Evolutionary conservation across 1,140 invertebrate genomes (phyloP).

Genomic region (Psilanteris sp.): DNA sequence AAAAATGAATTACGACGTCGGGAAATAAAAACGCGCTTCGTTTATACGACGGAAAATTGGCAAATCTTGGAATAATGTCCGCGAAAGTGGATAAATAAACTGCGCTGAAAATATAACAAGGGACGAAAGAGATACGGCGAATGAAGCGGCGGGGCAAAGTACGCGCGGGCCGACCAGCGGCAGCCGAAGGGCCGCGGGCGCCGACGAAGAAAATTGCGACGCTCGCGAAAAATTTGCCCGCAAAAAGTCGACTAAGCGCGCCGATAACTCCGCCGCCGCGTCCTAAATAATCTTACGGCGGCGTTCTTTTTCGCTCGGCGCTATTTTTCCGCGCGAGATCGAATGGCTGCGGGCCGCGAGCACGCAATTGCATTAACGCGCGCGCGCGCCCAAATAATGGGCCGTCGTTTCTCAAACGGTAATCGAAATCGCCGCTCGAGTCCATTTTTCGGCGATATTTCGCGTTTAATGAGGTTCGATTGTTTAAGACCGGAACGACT

Average conservation of each 20-base stretch:
- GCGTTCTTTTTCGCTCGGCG: conserved; percentile 48
- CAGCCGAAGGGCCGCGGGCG: conserved; percentile 31
- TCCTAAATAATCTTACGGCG: conserved; percentile 49
- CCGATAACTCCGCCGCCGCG: conserved; percentile 45
- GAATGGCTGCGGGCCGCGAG: conserved; percentile 69
- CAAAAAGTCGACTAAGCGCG: conserved; percentile 47
- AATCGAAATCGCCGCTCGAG: conserved; percentile 28
- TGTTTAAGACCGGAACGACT: no score
- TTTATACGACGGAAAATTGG: no score
- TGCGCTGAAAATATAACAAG: conserved; percentile 51
- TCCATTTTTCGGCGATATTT: conserved; percentile 25
- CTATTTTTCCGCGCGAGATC: conserved; percentile 75
- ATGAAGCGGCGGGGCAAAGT: conserved; percentile 30
- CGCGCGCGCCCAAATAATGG: conserved; percentile 39
- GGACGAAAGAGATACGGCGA: conserved; percentile 38
- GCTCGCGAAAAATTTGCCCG: conserved; percentile 47
- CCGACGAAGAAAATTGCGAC: conserved; percentile 53
- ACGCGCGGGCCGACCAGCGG: no score
- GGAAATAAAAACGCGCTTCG: no score
- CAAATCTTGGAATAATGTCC: conserved; percentile 38
- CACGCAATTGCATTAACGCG: no score
- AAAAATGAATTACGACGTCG: no score
- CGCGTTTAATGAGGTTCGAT: conserved; percentile 12
- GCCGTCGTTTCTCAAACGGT: conserved; percentile 27
- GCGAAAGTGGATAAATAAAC: conserved; percentile 50